phyloP scores from a whole-genome alignment of 1,140 invertebrate genomes.

The Drosophila subpulchrella region DNA sequence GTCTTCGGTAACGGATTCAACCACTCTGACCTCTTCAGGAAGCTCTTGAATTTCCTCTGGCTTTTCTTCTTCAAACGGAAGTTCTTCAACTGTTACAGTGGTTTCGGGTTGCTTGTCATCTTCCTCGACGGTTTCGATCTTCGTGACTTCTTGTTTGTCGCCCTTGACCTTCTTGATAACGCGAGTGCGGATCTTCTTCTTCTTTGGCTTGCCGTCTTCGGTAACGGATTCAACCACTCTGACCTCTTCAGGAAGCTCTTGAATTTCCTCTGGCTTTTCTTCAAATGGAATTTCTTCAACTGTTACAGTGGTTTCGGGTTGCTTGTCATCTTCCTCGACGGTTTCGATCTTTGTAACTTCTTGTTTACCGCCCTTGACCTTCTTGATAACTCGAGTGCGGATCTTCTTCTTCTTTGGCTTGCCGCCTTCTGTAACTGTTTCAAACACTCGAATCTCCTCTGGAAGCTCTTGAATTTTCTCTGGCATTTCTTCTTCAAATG shows the following conservation, averaged over 20 bases:
- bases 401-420: slow-evolving; percentile 6
- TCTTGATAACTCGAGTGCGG: slow-evolving; percentile 1
- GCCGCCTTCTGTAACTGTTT: not conserved
- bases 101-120: not conserved
- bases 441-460: slow-evolving; percentile 2
- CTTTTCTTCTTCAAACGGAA: not conserved
- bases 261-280: not conserved
- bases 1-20: not conserved
- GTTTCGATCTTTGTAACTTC: slow-evolving; percentile 4
- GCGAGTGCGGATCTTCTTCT: slow-evolving; percentile 6
- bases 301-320: not conserved
- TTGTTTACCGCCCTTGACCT: slow-evolving; percentile 5
- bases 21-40: slow-evolving; percentile 1
- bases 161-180: slow-evolving; percentile 8
- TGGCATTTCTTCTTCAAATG: not conserved
- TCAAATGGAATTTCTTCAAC: not conserved
- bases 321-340: slow-evolving; percentile 2
- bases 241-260: slow-evolving; percentile 3
- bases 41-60: slow-evolving; percentile 1
- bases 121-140: slow-evolving; percentile 4
- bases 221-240: not conserved
- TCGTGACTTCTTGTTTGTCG: slow-evolving; percentile 1
- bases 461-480: slow-evolving; percentile 1
- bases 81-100: not conserved
- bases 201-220: slow-evolving; percentile 9